Conservation (phyloP, 1,140 invertebrate genomes). For the Sweltsa coloradensis region DNA sequence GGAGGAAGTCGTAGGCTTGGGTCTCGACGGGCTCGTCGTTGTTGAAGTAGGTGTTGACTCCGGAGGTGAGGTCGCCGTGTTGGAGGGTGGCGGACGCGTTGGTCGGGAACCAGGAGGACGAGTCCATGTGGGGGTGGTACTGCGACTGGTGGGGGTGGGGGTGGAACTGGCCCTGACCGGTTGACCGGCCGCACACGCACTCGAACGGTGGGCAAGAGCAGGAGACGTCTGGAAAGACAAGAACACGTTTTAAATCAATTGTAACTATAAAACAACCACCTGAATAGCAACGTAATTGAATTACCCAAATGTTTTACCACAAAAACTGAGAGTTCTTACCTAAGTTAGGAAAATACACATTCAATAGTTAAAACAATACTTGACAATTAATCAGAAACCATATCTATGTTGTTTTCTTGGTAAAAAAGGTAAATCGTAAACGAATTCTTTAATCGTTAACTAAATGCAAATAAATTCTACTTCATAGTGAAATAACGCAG, state of each 20-base stretch:
- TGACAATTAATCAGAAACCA: too few relatives aligned
- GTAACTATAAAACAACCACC: too few relatives aligned
- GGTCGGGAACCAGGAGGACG: constrained; percentile 16
- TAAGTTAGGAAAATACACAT: too few relatives aligned
- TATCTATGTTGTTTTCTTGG: too few relatives aligned
- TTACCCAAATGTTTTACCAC: too few relatives aligned
- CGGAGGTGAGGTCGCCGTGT: constrained; percentile 15
- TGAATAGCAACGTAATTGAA: too few relatives aligned
- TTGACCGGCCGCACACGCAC: constrained; percentile 35
- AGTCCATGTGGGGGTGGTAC: constrained; percentile 19
- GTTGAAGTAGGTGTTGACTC: constrained; percentile 11
- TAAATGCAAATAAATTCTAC: too few relatives aligned
- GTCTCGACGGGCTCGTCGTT: constrained; percentile 17
- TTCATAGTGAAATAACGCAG: too few relatives aligned
- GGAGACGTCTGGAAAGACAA: constrained; percentile 36
- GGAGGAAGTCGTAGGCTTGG: constrained; percentile 34
- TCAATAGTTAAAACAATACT: too few relatives aligned
- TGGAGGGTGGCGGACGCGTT: constrained; percentile 8
- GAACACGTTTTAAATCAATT: neutral
- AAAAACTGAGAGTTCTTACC: too few relatives aligned
- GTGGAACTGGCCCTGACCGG: constrained; percentile 21
- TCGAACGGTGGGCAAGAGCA: constrained; percentile 54
- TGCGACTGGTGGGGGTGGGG: constrained; percentile 1
- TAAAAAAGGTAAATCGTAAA: too few relatives aligned
- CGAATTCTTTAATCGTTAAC: too few relatives aligned